Conservation (phyloP, 2,113 vertebrate species). For the Malurus elegans region DNA sequence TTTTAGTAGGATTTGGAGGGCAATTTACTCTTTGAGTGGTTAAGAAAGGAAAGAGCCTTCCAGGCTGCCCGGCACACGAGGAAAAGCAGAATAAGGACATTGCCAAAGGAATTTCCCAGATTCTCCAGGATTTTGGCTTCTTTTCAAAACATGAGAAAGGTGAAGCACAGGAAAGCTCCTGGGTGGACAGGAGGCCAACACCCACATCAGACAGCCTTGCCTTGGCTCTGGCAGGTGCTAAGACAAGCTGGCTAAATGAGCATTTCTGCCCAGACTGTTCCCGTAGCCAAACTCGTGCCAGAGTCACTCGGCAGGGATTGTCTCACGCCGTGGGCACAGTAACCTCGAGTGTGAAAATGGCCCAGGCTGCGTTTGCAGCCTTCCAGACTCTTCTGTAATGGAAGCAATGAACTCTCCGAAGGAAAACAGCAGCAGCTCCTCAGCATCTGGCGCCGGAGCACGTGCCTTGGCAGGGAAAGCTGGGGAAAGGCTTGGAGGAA, state of each 20-base stretch:
- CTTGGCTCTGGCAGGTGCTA: neutral
- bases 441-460: neutral
- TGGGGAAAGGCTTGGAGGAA: neutral
- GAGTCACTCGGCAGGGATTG: neutral
- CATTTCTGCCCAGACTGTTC: neutral
- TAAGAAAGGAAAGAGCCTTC: neutral
- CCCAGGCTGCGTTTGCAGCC: neutral
- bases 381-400: conserved; percentile 30
- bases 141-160: neutral
- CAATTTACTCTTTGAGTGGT: neutral
- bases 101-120: neutral
- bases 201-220: neutral
- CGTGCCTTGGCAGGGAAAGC: neutral
- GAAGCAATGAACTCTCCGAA: neutral
- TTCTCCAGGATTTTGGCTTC: neutral
- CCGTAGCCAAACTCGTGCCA: neutral
- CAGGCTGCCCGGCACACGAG: neutral
- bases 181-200: neutral
- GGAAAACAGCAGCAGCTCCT: neutral
- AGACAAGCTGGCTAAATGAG: neutral
- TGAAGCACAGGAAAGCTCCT: neutral
- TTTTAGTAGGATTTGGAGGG: neutral
- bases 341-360: neutral
- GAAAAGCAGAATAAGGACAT: neutral
- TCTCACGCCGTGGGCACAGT: neutral